Conservation (phyloP, 2,888 invertebrate species). For the Dasysyrphus albostriatus region DNA sequence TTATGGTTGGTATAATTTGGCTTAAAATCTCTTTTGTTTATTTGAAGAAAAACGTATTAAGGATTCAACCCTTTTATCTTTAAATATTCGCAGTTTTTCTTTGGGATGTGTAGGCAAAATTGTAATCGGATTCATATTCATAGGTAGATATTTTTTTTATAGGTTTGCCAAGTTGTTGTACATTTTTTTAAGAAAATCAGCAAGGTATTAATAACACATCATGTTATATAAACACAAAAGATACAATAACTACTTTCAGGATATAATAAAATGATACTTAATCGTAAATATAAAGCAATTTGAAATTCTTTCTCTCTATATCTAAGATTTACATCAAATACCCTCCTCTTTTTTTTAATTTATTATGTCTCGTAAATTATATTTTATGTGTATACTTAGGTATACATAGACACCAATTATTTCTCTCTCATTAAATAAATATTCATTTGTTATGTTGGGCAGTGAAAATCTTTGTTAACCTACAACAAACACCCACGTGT, state of each 20-base stretch:
- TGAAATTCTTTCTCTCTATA: not conserved
- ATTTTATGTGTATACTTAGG: too few relatives aligned
- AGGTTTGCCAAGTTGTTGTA: too few relatives aligned
- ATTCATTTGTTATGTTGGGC: not conserved
- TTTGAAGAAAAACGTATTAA: not conserved
- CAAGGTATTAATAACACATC: too few relatives aligned
- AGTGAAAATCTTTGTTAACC: conserved; percentile 10
- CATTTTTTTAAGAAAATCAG: too few relatives aligned
- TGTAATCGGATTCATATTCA: not conserved
- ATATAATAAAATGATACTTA: too few relatives aligned
- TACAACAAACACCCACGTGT: not conserved
- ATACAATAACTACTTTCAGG: too few relatives aligned
- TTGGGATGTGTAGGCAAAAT: too few relatives aligned
- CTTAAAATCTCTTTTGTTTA: not conserved
- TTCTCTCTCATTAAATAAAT: conserved; percentile 8
- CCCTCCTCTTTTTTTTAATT: not conserved
- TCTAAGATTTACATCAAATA: not conserved
- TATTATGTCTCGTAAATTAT: not conserved
- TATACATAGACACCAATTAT: too few relatives aligned
- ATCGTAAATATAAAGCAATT: too few relatives aligned
- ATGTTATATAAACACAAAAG: too few relatives aligned
- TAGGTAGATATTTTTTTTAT: not conserved
- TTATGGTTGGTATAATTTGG: not conserved
- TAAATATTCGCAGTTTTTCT: not conserved
- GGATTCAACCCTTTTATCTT: not conserved